Evolutionary conservation across 2,113 vertebrate genomes (phyloP), one percentile per base, ranked within the genome.

Genomic region (Symphodus melops): DNA sequence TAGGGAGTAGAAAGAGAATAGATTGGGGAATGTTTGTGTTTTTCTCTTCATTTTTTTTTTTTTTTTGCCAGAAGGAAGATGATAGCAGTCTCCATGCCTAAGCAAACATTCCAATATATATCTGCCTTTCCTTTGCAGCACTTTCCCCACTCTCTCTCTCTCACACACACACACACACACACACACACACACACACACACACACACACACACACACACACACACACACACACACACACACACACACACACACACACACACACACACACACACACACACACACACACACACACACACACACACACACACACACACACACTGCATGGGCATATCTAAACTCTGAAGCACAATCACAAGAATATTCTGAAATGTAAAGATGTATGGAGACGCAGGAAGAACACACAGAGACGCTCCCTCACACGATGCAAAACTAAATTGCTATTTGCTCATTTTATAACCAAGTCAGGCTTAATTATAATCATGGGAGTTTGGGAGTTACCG

Each of bases 401-500:
- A 91, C 87, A 86, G 83, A 88, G 84, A 90, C 78, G 87, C 88
- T 89, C 90, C 89, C 86, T 90, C 91, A 91, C 89, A 92, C 88
- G 89, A 84, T 80, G 90, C 91, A 91, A 91, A 91, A 88, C 88
- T 76, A 92, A 92, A 94, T 92, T 88, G 83, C 84, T 87, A 90
- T 91, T 92, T 91, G 85, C 90, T 91, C 84, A 89, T 94, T 93
- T 90, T 90, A 88, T 83, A 91, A 92, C 90, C 90, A 93, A 93
- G 89, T 90, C 91, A 84, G 88, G 91, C 93, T 91, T 90, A 90
- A 91, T 92, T 92, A 93, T 91, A 92, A 93, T 92, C 88, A 92
- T 90, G 91, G 89, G 90, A 92, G 89, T 92, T 92, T 92, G 92
- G 92, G 91, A 91, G 90, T 91, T 92, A 89, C 89, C 85, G 85